phyloP scores from a whole-genome alignment of 2,888 invertebrate genomes.

The Diadegma fenestrale region DNA sequence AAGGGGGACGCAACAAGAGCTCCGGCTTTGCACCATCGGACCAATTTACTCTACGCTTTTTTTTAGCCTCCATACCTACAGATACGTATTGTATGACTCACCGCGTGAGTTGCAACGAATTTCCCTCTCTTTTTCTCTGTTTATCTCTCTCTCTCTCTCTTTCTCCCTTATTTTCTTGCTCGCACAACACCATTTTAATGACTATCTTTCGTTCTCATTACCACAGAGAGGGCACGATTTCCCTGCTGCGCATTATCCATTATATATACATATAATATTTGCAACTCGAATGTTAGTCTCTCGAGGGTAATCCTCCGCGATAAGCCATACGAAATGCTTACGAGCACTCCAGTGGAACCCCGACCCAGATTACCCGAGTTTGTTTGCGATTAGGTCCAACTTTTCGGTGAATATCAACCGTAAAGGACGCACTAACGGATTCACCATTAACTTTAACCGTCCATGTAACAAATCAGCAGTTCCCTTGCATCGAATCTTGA shows the following conservation, averaged over 20 bases:
- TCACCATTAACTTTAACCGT: constrained; percentile 58
- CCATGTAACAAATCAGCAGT: constrained; percentile 12
- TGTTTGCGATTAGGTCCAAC: constrained; percentile 65
- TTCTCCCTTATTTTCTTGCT: constrained; percentile 8
- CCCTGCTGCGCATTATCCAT: constrained; percentile 54
- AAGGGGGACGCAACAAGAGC: constrained; percentile 21
- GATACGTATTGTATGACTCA: constrained; percentile 26
- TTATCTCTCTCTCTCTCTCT: background rate
- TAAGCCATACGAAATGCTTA: constrained; percentile 68
- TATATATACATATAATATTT: constrained; percentile 54
- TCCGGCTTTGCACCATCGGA: constrained; percentile 38
- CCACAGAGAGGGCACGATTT: constrained; percentile 28
- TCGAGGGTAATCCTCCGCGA: constrained; percentile 70
- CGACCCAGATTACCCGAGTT: constrained; percentile 59
- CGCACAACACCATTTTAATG: constrained; percentile 37
- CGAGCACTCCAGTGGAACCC: constrained; percentile 36
- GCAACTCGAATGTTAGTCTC: constrained; percentile 62
- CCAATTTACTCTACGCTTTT: constrained; percentile 56
- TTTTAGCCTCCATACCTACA: constrained; percentile 39
- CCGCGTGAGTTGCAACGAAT: constrained; percentile 18
- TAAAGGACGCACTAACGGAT: constrained; percentile 31
- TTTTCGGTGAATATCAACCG: constrained; percentile 61
- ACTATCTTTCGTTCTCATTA: constrained; percentile 60
- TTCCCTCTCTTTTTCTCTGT: background rate
- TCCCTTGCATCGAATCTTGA: background rate